Conservation (phyloP, 2,888 invertebrate genomes). For the Balanococcus diminutus region DNA sequence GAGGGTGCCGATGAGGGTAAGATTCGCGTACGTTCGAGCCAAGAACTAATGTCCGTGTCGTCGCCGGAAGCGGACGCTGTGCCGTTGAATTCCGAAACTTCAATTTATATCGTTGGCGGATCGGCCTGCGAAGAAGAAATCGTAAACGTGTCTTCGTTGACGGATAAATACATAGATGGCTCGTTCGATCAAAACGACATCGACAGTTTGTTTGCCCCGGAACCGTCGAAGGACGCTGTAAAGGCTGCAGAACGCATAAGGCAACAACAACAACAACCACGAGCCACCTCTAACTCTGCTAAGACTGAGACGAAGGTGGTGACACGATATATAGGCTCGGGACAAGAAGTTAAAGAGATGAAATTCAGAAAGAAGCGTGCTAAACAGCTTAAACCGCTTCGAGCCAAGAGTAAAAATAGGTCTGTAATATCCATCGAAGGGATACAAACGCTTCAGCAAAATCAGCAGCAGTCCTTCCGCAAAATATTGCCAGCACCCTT, state of each 20-base stretch:
- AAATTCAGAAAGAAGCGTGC: not conserved
- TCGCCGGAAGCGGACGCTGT: not conserved
- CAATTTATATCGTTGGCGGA: not conserved
- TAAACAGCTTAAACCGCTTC: not conserved
- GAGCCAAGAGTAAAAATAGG: no score
- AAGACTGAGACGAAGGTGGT: not conserved
- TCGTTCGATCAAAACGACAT: no score
- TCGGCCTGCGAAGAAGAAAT: not conserved
- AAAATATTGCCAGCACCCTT: slow-evolving; percentile 38
- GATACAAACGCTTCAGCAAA: no score
- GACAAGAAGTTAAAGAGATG: not conserved
- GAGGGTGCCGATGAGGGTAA: not conserved
- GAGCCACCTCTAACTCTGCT: not conserved
- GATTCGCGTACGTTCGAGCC: slow-evolving; percentile 4
- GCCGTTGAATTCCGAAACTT: not conserved
- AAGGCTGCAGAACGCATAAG: no score
- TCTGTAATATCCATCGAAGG: no score
- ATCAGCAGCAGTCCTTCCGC: not conserved
- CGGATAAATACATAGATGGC: no score
- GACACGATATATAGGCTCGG: not conserved
- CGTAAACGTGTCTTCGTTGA: not conserved
- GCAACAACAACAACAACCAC: not conserved
- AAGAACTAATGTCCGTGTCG: not conserved
- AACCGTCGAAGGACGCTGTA: not conserved
- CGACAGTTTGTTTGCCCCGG: no score